phyloP scores from a whole-genome alignment of 2,888 invertebrate genomes.

The Agrypnus murinus region DNA sequence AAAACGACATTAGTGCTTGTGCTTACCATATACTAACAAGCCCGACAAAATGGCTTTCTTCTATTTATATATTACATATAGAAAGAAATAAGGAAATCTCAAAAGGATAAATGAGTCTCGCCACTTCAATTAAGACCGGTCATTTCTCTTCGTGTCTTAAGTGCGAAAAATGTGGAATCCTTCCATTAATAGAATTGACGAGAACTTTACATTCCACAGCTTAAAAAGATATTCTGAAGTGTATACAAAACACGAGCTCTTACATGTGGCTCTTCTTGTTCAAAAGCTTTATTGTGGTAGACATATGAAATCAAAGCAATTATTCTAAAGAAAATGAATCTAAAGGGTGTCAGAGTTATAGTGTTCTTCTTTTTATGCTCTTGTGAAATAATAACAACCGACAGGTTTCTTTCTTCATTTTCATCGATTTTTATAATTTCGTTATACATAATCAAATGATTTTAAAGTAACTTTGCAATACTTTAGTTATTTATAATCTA shows the following conservation, averaged over 20 bases:
- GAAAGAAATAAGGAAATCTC: constrained; percentile 14
- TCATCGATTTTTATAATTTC: no score
- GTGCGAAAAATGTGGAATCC: constrained; percentile 25
- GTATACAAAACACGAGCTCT: neutral
- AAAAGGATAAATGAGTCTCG: constrained; percentile 22
- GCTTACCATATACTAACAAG: no score
- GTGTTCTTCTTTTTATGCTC: no score
- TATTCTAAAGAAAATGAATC: neutral
- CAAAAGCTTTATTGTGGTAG: constrained; percentile 1
- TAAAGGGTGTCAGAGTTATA: constrained; percentile 1
- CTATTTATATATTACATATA: no score
- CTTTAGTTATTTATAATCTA: no score
- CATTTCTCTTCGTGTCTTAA: constrained; percentile 15
- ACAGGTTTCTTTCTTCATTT: no score
- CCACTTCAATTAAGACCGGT: constrained; percentile 20
- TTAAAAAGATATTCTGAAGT: constrained; percentile 4
- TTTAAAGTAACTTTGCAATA: no score
- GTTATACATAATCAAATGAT: no score
- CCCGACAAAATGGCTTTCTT: no score
- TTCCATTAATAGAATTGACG: constrained; percentile 18
- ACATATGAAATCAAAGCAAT: constrained; percentile 5
- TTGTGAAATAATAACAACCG: no score
- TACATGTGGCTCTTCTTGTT: neutral
- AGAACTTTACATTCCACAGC: constrained; percentile 1
- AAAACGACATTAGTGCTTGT: no score